Base-by-base conservation (phyloP, 1,140 invertebrate species). In the Thaumetopoea pityocampa region DNA sequence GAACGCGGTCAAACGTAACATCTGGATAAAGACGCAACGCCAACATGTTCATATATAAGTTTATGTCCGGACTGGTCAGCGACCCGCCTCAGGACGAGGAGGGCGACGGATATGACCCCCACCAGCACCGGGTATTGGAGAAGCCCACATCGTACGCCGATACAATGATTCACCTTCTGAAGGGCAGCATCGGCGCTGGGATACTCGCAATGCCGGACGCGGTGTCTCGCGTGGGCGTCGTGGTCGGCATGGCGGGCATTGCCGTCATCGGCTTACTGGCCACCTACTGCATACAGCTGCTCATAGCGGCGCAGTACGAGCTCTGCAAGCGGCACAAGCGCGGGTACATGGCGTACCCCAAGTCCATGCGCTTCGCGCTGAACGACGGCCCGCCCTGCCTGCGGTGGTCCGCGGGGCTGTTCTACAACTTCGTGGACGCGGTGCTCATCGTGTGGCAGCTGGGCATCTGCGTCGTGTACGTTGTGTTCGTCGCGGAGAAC, bases 191-290 rank as follows among this genome's bases (percentile, higher is more conserved):
- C 35, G 96, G 96, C 3, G 96, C 95, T 0, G 95, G 96, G 3
- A 94, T 97, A 26, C 68, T 97, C 28, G 95, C 95, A 8, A 96
- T 97, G 93, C 94, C 95, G 1, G 89, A 91, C 61, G 95, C 95
- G 0, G 92, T 96, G 48, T 86, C 85, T 28, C 91, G 96, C 67
- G 86, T 94, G 7, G 95, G 95, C 18, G 89, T 94, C 38, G 42
- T 88, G 0, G 69, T 90, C 20, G 92, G 92, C n/a, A 66, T 88
- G 1, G 60, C 92, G 7, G 91, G 90, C 1, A 91, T 79, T 4
- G 53, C 92, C 2, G 48, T 92, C 0, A 91, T 95, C 46, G 93
- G 92, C 0, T 43, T 89, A 1, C 85, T 95, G 7, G 94, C 93
- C 56, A 93, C 92, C 3, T 94, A 94, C 71, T 93, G 92, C 57